Percentiles rank a stretch among this genome's conserved stretches.
Evolutionary conservation across 2,113 vertebrate genomes (phyloP).

Genomic region (Mellivora capensis): DNA sequence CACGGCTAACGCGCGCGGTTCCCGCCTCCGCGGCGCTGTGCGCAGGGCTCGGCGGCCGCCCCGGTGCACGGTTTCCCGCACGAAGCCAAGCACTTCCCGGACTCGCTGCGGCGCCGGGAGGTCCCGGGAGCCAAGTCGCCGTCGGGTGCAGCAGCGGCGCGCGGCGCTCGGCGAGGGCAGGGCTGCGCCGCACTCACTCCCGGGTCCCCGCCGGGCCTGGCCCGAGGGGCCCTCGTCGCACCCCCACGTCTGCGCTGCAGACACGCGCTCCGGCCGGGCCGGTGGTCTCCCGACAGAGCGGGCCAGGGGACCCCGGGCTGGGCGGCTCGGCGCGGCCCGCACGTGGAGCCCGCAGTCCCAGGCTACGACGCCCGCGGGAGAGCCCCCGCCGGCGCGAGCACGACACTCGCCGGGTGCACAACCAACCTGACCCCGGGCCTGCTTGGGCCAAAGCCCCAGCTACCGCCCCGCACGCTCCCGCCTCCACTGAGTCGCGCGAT

Average conservation of each 20-base stretch:
- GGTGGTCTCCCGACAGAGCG: background rate
- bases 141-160: background rate
- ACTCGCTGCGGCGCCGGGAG: background rate
- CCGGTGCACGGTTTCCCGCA: rapidly evolving
- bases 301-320: background rate
- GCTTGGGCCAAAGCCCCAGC: background rate
- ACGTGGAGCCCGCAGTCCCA: rapidly evolving
- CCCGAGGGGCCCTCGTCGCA: background rate
- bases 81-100: no score
- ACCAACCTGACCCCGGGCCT: no score
- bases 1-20: rapidly evolving
- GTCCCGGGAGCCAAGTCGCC: background rate
- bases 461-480: background rate
- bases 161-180: background rate
- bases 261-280: background rate
- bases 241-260: background rate
- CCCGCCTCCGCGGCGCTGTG: rapidly evolving
- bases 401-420: background rate
- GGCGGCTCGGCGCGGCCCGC: background rate
- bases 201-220: background rate
- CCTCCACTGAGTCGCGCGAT: rapidly evolving
- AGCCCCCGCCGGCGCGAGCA: rapidly evolving
- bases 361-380: background rate
- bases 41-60: background rate
- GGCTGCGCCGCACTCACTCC: rapidly evolving